These are phyloP conservation scores for Mycogona germanica DNA, from an alignment of 2,888 invertebrate genomes.

Conservation along the genomic window DNA sequence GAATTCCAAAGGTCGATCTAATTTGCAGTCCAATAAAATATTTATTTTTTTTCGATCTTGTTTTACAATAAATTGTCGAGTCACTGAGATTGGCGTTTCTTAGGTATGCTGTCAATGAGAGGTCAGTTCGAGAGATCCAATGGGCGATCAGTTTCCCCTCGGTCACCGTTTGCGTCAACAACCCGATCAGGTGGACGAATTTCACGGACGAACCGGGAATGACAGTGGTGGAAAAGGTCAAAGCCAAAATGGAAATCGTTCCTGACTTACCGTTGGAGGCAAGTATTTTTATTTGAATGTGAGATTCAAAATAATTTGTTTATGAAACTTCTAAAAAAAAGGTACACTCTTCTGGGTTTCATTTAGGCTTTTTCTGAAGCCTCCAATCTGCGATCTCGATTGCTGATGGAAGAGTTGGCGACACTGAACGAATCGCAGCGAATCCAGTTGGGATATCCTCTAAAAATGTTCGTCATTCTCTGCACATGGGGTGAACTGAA, in stretches of 20 bases:
- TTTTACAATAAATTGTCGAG: not conserved
- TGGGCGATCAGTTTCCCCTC: constrained; percentile 3
- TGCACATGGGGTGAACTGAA: constrained; percentile 7
- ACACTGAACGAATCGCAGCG: not conserved
- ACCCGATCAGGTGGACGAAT: not conserved
- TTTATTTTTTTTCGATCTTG: not conserved
- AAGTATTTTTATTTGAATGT: too few relatives aligned
- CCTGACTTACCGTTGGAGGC: too few relatives aligned
- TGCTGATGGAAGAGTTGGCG: not conserved
- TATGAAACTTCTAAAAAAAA: too few relatives aligned
- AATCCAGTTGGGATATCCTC: not conserved
- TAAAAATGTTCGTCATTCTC: not conserved
- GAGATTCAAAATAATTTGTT: too few relatives aligned
- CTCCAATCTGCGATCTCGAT: too few relatives aligned
- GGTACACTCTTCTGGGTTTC: too few relatives aligned
- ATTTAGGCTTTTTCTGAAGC: too few relatives aligned
- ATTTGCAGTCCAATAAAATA: too few relatives aligned
- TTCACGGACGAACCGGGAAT: not conserved
- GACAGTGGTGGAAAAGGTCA: not conserved
- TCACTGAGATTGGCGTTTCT: not conserved
- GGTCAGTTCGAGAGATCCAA: constrained; percentile 4
- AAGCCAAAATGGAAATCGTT: constrained; percentile 1
- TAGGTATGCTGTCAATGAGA: not conserved
- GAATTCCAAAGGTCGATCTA: constrained; percentile 7
- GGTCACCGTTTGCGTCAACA: constrained; percentile 4